Conservation (phyloP, 2,797 vertebrate genomes). For the Pseudotriccus pelzelni region DNA sequence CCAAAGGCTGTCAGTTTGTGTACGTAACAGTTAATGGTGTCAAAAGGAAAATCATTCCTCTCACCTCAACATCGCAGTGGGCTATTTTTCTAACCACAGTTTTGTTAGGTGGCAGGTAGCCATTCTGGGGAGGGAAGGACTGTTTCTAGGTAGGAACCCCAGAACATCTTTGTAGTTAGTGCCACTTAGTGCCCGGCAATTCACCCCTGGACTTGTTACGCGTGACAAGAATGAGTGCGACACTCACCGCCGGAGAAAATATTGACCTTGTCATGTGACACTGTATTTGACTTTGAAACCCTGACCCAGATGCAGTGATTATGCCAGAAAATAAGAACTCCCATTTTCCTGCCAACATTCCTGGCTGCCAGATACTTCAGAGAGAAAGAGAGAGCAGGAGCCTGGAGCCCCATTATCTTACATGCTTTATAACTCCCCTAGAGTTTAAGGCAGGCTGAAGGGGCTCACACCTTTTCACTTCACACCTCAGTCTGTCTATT, state of each 20-base stretch:
- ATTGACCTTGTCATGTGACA: neutral
- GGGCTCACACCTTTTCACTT: slow-evolving; percentile 6
- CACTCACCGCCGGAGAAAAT: neutral
- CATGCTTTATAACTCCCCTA: neutral
- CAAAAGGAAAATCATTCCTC: neutral
- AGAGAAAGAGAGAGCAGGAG: neutral
- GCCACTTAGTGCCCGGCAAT: neutral
- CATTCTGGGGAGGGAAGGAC: neutral
- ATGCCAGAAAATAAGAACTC: slow-evolving; percentile 3
- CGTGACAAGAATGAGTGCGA: accelerated
- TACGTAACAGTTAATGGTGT: neutral
- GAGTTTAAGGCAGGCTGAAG: neutral
- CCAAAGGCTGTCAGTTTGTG: neutral
- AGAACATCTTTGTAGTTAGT: neutral
- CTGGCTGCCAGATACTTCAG: neutral
- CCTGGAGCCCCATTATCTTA: neutral
- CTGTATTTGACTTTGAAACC: neutral
- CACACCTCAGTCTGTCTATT: neutral
- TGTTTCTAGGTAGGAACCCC: neutral
- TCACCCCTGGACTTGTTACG: neutral
- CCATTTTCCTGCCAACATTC: slow-evolving; percentile 1
- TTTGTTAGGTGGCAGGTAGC: neutral
- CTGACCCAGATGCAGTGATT: neutral
- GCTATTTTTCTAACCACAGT: neutral
- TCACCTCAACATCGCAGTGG: neutral